These are phyloP conservation scores for Torymus tubicola DNA, from an alignment of 2,888 invertebrate genomes.

Conservation along the genomic window DNA sequence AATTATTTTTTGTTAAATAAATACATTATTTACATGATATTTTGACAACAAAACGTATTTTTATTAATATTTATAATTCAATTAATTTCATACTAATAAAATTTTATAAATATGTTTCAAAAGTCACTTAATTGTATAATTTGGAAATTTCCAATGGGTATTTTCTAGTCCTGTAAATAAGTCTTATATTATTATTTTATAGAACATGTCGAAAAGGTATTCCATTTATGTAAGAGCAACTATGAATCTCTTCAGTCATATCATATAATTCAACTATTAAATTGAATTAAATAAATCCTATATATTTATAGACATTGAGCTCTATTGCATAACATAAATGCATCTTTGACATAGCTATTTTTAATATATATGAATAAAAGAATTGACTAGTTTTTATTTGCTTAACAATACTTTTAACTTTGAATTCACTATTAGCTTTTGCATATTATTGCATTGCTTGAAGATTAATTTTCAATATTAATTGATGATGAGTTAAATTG, in stretches of 20 bases:
- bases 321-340: conserved; percentile 25
- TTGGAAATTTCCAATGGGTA: conserved; percentile 12
- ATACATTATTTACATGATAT: neutral
- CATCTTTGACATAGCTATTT: conserved; percentile 20
- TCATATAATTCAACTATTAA: neutral
- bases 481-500: conserved; percentile 6
- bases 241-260: conserved; percentile 6
- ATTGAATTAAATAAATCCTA: conserved; percentile 7
- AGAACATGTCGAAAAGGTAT: conserved; percentile 11
- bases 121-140: neutral
- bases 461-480: conserved; percentile 17
- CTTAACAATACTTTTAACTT: conserved; percentile 10
- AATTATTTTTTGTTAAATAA: conserved; percentile 22
- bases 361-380: conserved; percentile 13
- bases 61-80: conserved; percentile 21
- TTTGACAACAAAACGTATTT: neutral
- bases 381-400: conserved; percentile 46
- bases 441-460: conserved; percentile 1
- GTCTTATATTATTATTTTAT: neutral
- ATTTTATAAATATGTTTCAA: neutral
- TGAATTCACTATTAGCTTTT: conserved; percentile 12
- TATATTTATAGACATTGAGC: conserved; percentile 13
- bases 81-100: conserved; percentile 31
- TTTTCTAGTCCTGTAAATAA: conserved; percentile 6
- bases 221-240: conserved; percentile 4